phyloP scores from a whole-genome alignment of 2,113 vertebrate genomes.

The Oreocharis arfaki region DNA sequence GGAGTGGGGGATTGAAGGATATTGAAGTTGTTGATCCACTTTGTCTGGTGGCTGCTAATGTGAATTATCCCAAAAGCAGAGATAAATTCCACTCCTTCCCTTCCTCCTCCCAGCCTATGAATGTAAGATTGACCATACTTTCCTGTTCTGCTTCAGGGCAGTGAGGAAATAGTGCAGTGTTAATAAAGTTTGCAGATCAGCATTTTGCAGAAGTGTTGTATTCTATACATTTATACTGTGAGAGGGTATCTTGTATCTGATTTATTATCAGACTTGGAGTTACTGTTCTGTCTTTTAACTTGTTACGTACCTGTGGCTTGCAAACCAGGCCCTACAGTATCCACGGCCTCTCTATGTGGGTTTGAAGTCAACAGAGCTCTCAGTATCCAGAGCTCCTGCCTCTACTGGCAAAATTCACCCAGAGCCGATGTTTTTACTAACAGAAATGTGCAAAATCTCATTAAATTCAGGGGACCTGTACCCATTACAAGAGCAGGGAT shows the following conservation, averaged over 20 bases:
- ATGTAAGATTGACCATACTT: not conserved
- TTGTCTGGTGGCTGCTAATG: not conserved
- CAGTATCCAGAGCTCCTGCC: not conserved
- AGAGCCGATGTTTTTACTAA: not conserved
- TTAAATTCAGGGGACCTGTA: not conserved
- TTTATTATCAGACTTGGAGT: not conserved
- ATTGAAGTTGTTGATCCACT: not conserved
- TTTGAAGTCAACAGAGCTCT: not conserved
- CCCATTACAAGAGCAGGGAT: not conserved
- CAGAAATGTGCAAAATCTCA: not conserved
- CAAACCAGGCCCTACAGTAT: not conserved
- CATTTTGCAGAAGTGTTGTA: not conserved
- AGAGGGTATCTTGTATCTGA: not conserved
- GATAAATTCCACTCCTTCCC: not conserved
- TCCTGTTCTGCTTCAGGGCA: not conserved
- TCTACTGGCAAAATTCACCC: not conserved
- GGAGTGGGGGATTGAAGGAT: not conserved
- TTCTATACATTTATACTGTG: not conserved
- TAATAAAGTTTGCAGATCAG: not conserved
- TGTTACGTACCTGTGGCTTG: not conserved
- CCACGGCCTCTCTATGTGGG: accelerated
- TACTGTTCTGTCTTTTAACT: not conserved
- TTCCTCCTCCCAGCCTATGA: not conserved
- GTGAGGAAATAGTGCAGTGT: not conserved
- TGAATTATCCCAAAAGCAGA: not conserved